These are phyloP conservation scores for Tachystola acroxantha DNA, from an alignment of 2,888 invertebrate genomes.

Conservation along the genomic window DNA sequence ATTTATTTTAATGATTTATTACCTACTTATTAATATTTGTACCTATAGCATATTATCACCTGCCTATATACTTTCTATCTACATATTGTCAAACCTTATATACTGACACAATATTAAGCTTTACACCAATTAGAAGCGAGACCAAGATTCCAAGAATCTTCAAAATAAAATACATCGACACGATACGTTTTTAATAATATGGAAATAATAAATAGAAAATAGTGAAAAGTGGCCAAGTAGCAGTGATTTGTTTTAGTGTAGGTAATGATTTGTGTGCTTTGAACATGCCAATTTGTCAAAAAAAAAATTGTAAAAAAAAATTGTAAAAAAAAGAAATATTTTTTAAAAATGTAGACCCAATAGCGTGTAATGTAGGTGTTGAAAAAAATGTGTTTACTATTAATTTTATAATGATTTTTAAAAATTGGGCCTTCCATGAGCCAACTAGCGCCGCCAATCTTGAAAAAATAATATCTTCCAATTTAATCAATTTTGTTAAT, in stretches of 20 bases:
- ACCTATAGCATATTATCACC: too few species aligned
- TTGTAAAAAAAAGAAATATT: conserved; percentile 19
- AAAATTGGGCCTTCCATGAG: not conserved
- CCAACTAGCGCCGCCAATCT: too few species aligned
- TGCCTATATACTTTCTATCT: conserved; percentile 5
- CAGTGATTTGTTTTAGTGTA: conserved; percentile 26
- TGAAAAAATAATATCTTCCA: too few species aligned
- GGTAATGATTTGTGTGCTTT: conserved; percentile 32
- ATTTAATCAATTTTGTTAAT: too few species aligned
- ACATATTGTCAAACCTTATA: not conserved
- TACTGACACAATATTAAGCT: conserved; percentile 11
- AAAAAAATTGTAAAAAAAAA: conserved; percentile 21
- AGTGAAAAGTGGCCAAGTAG: conserved; percentile 26
- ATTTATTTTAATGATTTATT: too few species aligned
- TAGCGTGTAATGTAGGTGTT: conserved; percentile 54
- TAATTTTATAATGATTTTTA: not conserved
- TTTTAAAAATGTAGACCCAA: conserved; percentile 57
- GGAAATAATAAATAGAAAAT: conserved; percentile 16
- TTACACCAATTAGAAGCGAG: conserved; percentile 10
- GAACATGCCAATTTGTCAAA: conserved; percentile 41
- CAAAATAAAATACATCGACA: conserved; percentile 23
- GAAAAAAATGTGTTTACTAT: conserved; percentile 9
- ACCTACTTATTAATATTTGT: too few species aligned
- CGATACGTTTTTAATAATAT: too few species aligned
- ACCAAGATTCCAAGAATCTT: not conserved